Base-by-base conservation (phyloP, 2,888 invertebrate species). In the Apamea sordens region DNA sequence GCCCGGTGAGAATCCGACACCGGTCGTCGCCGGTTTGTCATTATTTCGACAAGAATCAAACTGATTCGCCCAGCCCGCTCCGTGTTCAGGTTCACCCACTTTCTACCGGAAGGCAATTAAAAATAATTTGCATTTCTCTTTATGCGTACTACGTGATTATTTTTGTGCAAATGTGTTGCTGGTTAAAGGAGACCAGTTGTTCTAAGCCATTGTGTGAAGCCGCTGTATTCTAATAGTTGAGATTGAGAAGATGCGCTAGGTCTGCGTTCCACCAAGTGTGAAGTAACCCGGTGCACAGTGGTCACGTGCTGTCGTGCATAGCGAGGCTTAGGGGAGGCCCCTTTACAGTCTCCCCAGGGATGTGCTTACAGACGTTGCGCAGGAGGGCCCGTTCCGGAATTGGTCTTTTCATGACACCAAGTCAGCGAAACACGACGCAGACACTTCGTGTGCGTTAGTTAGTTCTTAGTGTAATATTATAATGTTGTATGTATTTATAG, bases 91-190 rank as follows among this genome's bases (percentile, higher is more conserved):
- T 94, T 95, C 95, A 95, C 95, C 95, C 92, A 95, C 96, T 96
- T 96, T 96, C 96, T 96, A 96, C 96, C 95, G 95, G 96, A 96
- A 95, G 92, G 94, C 95, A 95, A 95, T 96, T 96, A 96, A 96
- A 96, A 95, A 94, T 94, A 93, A 95, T 96, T 94, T 96, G 94
- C 96, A 96, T 96, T 96, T 96, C 95, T 95, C 95, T 94, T 93
- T 94, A 93, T 94, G 92, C 92, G 90, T 88, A 90, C 84, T 44
- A 68, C 90, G 91, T 93, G 90, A 92, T 92, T 93, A 93, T 90
- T 93, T 84, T 92, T 92, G 88, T 89, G 89, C 90, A 89, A 92
- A 90, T 93, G 91, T 90, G 83, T 87, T 86, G 80, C 78, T 83
- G 79, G 86, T 83, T 86, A 70, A 86, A 91, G 78, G 86, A 90